Conservation (phyloP, 2,797 vertebrate species). For the Pelochelys cantorii region DNA sequence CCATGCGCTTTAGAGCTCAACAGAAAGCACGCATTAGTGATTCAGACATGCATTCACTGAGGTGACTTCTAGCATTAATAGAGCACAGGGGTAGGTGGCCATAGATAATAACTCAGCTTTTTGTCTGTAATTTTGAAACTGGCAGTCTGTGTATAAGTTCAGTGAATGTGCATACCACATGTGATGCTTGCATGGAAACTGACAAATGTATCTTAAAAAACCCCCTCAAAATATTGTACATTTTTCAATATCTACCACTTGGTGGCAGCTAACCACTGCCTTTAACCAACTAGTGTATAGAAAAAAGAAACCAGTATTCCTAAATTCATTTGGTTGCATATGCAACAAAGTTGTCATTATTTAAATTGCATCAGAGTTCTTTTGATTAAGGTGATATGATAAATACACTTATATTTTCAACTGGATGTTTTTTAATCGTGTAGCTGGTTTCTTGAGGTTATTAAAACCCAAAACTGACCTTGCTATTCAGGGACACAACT, state of each 20-base stretch:
- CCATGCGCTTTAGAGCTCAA: not conserved
- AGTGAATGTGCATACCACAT: not conserved
- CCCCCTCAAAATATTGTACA: not conserved
- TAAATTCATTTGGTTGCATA: not conserved
- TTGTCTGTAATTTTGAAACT: not conserved
- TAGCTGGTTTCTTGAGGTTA: not conserved
- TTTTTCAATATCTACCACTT: conserved; percentile 52
- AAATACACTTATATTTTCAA: not conserved
- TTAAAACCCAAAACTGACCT: not conserved
- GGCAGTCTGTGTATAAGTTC: not conserved
- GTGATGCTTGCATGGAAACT: not conserved
- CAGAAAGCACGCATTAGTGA: not conserved
- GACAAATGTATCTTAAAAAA: not conserved
- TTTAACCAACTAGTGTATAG: not conserved
- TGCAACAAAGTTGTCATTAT: not conserved
- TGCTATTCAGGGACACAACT: not conserved
- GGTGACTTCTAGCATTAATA: not conserved
- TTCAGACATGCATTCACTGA: not conserved
- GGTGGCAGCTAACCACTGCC: conserved; percentile 70
- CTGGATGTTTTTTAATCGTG: not conserved
- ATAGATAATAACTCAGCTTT: not conserved
- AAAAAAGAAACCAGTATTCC: fast-evolving
- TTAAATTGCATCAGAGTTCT: not conserved
- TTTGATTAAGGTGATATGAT: not conserved
- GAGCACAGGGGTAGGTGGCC: not conserved